Conservation (phyloP, 2,113 vertebrate species). For the Catharus bicknelli region DNA sequence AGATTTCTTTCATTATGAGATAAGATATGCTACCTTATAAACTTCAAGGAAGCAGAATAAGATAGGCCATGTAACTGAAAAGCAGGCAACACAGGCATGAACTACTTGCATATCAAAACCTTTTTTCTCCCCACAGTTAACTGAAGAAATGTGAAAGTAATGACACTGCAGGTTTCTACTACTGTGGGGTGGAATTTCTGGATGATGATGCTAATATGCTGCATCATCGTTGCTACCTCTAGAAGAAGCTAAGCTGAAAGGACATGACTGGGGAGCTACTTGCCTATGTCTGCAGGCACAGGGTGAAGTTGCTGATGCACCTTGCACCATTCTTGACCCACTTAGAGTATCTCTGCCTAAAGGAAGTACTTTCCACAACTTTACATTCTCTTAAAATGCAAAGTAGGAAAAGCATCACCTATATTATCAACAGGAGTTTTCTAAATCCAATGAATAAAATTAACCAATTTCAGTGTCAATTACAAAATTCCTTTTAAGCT, state of each 20-base stretch:
- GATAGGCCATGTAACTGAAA: not conserved
- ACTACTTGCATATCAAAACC: not conserved
- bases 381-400: constrained; percentile 21
- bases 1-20: not conserved
- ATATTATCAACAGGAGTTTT: not conserved
- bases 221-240: not conserved
- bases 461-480: constrained; percentile 4
- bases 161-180: not conserved
- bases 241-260: not conserved
- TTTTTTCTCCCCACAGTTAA: not conserved
- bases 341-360: not conserved
- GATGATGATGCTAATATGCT: not conserved
- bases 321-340: not conserved
- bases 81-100: not conserved
- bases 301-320: not conserved
- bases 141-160: not conserved
- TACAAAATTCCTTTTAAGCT: not conserved
- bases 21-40: not conserved
- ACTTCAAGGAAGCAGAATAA: not conserved
- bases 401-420: not conserved
- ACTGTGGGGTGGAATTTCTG: not conserved
- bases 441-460: not conserved
- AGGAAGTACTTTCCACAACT: not conserved
- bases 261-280: not conserved
- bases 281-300: not conserved